phyloP scores from a whole-genome alignment of 2,797 vertebrate species.

The Prunella strophiata region DNA sequence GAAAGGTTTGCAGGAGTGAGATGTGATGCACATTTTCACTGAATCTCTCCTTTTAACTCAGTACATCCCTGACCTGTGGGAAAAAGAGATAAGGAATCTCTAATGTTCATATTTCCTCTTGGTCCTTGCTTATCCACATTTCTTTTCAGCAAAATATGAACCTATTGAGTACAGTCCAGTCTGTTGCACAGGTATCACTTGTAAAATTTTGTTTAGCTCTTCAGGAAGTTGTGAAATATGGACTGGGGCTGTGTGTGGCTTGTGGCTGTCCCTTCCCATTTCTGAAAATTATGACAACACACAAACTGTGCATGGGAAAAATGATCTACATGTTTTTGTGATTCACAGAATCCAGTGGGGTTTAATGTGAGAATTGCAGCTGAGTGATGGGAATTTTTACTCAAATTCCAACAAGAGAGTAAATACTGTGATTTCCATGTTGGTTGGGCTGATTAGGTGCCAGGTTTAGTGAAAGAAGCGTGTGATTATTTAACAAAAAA shows the following conservation, averaged over 20 bases:
- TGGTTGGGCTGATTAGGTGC: background rate
- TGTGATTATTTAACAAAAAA: background rate
- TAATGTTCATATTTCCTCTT: background rate
- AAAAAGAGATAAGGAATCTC: slow-evolving; percentile 18
- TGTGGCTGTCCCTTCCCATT: background rate
- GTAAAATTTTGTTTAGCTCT: background rate
- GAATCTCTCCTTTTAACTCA: background rate
- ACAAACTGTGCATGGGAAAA: background rate
- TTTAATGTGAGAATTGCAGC: background rate
- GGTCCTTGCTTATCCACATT: background rate
- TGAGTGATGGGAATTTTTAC: background rate
- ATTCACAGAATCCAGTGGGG: background rate
- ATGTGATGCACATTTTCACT: slow-evolving; percentile 13
- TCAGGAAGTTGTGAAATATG: background rate
- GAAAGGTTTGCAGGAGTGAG: slow-evolving; percentile 41
- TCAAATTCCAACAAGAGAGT: background rate
- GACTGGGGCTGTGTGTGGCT: background rate
- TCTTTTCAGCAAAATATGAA: background rate
- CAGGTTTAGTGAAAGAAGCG: background rate
- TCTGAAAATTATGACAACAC: background rate
- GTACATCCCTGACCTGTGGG: background rate
- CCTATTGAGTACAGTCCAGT: background rate
- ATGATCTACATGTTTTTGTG: background rate
- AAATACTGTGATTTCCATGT: background rate
- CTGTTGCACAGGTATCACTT: background rate